These are phyloP conservation scores for Heliconius erato DNA, from an alignment of 2,888 invertebrate genomes.

Conservation along the genomic window DNA sequence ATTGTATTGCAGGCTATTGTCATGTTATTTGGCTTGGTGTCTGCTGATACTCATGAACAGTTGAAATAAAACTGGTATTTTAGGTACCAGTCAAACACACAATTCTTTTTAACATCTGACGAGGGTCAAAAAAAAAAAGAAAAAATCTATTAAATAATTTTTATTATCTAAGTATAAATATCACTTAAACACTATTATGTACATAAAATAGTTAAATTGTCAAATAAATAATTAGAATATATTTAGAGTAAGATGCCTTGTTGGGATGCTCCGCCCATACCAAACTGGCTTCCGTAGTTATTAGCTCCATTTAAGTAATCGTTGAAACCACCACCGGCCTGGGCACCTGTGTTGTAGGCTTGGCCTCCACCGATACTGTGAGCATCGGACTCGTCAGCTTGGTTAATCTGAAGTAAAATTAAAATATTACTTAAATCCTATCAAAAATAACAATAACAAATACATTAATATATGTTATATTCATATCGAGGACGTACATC, in stretches of 20 bases:
- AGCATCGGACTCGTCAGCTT: slow-evolving; percentile 32
- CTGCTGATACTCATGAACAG: too few species aligned
- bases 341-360: not conserved
- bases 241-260: slow-evolving; percentile 4
- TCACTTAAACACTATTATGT: not conserved
- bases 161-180: not conserved
- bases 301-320: not conserved
- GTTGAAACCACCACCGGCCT: slow-evolving; percentile 8
- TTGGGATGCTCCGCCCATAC: slow-evolving; percentile 10
- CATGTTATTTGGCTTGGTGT: too few species aligned
- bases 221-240: not conserved
- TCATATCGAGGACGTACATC: too few species aligned
- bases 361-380: slow-evolving; percentile 9
- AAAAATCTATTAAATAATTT: not conserved
- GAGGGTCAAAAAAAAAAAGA: not conserved
- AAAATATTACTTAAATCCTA: not conserved
- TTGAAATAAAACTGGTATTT: too few species aligned
- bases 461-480: too few species aligned
- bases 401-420: slow-evolving; percentile 28
- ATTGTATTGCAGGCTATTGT: too few species aligned
- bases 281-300: slow-evolving; percentile 11
- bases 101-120: not conserved
- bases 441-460: not conserved
- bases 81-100: not conserved
- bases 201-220: not conserved